These are phyloP conservation scores for Xiphorhynchus erythropygius DNA, from an alignment of 2,797 vertebrate genomes.

Conservation along the genomic window DNA sequence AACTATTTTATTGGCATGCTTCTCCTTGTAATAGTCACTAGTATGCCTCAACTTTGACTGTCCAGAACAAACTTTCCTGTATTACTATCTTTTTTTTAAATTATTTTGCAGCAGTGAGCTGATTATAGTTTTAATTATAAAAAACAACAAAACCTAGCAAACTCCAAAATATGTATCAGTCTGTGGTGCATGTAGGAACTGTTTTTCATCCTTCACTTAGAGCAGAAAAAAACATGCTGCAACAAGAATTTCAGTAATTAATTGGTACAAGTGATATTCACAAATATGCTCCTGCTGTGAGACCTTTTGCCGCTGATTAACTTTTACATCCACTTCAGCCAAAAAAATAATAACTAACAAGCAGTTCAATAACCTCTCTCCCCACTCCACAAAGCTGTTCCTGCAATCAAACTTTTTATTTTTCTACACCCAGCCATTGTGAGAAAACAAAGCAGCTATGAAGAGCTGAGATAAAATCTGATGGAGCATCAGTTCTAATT, in stretches of 20 bases:
- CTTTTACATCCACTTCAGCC: conserved; percentile 17
- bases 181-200: background rate
- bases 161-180: background rate
- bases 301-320: conserved; percentile 30
- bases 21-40: background rate
- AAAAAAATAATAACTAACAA: background rate
- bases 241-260: conserved; percentile 47
- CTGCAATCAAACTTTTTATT: background rate
- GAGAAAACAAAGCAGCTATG: background rate
- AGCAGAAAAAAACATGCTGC: conserved; percentile 21
- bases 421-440: background rate
- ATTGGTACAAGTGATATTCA: conserved; percentile 27
- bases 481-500: background rate
- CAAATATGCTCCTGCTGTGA: conserved; percentile 18
- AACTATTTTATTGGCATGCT: background rate
- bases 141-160: background rate
- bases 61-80: background rate
- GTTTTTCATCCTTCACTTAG: background rate
- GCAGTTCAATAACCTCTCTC: conserved; percentile 15
- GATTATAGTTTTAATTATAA: background rate
- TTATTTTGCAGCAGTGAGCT: background rate
- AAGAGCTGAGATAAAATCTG: background rate
- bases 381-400: background rate
- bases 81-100: background rate
- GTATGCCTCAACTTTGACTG: background rate